Base-by-base conservation (phyloP, 2,797 vertebrate species). In the Myotis findleyi region DNA sequence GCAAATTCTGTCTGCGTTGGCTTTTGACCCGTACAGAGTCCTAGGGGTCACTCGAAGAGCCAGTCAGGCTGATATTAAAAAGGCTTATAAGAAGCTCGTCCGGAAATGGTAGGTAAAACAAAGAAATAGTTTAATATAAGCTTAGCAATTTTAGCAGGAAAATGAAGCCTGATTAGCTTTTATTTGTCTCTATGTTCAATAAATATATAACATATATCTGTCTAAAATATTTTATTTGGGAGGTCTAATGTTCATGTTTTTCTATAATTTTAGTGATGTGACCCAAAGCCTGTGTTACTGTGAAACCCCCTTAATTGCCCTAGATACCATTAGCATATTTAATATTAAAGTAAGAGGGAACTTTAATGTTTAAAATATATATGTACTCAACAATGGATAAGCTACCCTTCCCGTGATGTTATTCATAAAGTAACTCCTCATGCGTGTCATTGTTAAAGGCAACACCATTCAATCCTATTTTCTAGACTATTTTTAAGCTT, bases 51-150 rank as follows among this genome's bases (percentile, higher is more conserved):
- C 98, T 94, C 98, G 98, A 94, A 98, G 97, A 30, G 99, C 99
- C 49, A 99, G 98, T 97, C 99, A 99, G 98, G 98, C 98, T 57
- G 99, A 99, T 96, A 99, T 99, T 96, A 99, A 99, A 98, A 99
- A 99, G 98, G 99, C 99, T 36, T 99, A 99, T 96, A 99, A 99
- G 98, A 99, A 99, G 64, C 98, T 99, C 2, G 99, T 99, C 64
- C 99, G 99, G 98, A 99, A 99, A 98, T 99, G 99, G 99, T 99
- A 97, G 98, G 97, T 97, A 82, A 80, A 94, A 90, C 72, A 83
- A 96, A 96, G 77, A 95, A 96, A 92, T 36, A 44, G 77, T 94
- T 90, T 87, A 95, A 91, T 86, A 3, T 94, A 89, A 71, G 27
- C 93, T 87, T 84, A 94, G 72, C 66, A 97, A 85, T 87, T 81